Percentiles rank a stretch among this genome's conserved stretches.
These are phyloP conservation scores for Lasiurus cinereus DNA, from an alignment of 2,113 vertebrate species.

Conservation along the genomic window DNA sequence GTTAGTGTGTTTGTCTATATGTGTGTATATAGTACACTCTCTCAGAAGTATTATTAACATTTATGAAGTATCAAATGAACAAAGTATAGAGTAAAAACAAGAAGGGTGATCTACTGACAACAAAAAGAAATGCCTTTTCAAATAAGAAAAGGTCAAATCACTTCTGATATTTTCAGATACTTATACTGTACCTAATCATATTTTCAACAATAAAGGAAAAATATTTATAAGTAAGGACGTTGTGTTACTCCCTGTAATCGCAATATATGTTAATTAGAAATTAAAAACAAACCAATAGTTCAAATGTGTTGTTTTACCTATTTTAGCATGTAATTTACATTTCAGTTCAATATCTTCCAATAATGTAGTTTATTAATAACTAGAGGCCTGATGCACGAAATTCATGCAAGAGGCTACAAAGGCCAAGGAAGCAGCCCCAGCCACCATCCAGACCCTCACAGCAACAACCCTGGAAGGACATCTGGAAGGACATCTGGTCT, in stretches of 20 bases:
- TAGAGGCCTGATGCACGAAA: too few species aligned
- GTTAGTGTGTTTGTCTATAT: neutral
- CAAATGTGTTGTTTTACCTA: constrained; percentile 54
- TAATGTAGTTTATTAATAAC: neutral
- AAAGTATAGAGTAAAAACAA: neutral
- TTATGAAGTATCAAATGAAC: neutral
- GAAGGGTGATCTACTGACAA: neutral
- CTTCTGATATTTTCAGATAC: neutral
- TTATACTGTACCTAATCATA: neutral
- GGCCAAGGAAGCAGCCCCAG: too few species aligned
- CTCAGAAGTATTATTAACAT: neutral
- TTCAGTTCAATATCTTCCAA: neutral
- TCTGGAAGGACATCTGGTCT: too few species aligned
- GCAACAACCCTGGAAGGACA: too few species aligned
- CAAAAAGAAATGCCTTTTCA: neutral
- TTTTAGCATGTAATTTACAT: constrained; percentile 70
- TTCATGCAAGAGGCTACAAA: too few species aligned
- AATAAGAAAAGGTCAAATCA: neutral
- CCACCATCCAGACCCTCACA: too few species aligned
- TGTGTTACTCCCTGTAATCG: neutral
- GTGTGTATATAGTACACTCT: neutral
- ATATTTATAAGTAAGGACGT: neutral
- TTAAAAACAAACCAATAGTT: constrained; percentile 46
- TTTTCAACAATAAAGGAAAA: neutral
- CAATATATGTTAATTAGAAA: neutral